These are phyloP conservation scores for Calyptommatus sinebrachiatus DNA, from an alignment of 2,113 vertebrate species.

Conservation along the genomic window DNA sequence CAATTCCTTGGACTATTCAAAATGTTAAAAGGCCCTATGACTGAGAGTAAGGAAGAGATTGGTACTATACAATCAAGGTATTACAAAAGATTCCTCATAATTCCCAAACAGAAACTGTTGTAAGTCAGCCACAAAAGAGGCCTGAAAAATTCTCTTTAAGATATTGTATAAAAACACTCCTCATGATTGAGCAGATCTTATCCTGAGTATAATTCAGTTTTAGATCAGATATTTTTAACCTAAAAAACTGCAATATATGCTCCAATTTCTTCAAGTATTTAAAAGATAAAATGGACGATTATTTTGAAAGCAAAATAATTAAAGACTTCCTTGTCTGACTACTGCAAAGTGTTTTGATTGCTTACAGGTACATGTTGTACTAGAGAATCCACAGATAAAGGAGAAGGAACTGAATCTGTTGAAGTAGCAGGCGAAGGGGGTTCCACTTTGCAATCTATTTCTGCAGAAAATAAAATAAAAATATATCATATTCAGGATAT, in stretches of 20 bases:
- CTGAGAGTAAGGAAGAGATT: background rate
- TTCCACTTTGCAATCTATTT: constrained; percentile 76
- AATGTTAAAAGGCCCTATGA: background rate
- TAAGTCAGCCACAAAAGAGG: background rate
- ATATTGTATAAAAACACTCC: background rate
- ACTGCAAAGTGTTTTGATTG: constrained; percentile 18
- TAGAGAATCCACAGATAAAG: constrained; percentile 72
- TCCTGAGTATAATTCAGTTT: background rate
- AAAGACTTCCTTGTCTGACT: background rate
- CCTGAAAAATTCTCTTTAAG: background rate
- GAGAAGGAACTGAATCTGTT: constrained; percentile 79
- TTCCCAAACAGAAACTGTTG: no score
- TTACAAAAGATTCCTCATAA: background rate
- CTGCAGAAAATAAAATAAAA: constrained; percentile 62
- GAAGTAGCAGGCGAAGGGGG: constrained; percentile 83
- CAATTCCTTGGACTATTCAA: background rate
- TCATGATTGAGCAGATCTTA: background rate
- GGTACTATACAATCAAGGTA: background rate
- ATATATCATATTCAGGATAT: background rate
- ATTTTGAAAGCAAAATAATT: background rate
- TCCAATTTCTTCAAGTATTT: background rate
- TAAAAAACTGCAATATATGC: background rate
- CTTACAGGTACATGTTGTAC: constrained; percentile 87
- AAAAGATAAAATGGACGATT: background rate
- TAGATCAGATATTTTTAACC: background rate